Evolutionary conservation across 2,797 vertebrate genomes (phyloP).

Genomic region (Helarctos malayanus): DNA sequence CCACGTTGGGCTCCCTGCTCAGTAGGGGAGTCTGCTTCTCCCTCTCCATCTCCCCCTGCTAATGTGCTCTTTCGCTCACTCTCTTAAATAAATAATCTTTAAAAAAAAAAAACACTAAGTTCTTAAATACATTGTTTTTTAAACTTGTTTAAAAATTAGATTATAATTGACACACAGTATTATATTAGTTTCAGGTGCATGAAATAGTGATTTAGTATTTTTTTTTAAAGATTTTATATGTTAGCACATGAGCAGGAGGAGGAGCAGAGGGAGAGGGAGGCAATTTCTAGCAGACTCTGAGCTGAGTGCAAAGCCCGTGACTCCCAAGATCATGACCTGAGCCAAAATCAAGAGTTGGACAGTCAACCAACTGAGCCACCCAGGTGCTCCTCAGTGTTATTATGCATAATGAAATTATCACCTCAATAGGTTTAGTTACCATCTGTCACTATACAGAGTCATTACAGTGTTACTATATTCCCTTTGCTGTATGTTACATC

Average conservation of each 20-base stretch:
- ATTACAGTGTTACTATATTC: not conserved
- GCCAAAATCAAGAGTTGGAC: too few relatives aligned
- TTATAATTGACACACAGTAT: not conserved
- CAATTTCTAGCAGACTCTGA: not conserved
- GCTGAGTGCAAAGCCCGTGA: not conserved
- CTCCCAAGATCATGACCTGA: not conserved
- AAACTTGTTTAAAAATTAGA: not conserved
- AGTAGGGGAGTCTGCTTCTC: not conserved
- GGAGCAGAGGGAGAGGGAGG: not conserved
- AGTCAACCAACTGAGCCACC: not conserved
- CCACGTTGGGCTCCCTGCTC: not conserved
- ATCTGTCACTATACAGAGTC: not conserved
- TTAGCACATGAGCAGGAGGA: not conserved
- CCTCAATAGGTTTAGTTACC: not conserved
- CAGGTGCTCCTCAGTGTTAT: not conserved
- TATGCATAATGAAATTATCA: not conserved
- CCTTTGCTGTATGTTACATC: not conserved
- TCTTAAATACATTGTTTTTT: not conserved
- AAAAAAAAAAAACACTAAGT: not conserved
- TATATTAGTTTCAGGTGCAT: not conserved
- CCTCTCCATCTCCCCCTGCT: not conserved
- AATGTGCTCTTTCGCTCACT: not conserved
- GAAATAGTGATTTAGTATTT: not conserved
- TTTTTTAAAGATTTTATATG: too few relatives aligned
- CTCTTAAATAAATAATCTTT: not conserved